Conservation (phyloP, 2,888 invertebrate genomes). For the Yponomeuta cagnagella region DNA sequence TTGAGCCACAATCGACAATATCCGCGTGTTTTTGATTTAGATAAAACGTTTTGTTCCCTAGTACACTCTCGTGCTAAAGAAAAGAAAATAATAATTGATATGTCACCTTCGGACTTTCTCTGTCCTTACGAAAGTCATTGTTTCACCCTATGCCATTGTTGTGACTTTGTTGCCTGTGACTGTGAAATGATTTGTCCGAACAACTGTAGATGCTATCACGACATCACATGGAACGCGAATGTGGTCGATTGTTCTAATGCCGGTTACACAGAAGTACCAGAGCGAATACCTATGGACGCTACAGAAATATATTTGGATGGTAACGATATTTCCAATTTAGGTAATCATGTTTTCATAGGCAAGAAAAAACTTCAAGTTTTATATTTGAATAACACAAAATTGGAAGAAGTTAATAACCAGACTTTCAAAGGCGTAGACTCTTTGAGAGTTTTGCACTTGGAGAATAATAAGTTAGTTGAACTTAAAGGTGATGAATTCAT, state of each 20-base stretch:
- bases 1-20: constrained; percentile 84
- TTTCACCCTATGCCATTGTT: constrained; percentile 91
- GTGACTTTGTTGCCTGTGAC: constrained; percentile 92
- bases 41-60: constrained; percentile 84
- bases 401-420: constrained; percentile 84
- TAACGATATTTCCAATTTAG: constrained; percentile 84
- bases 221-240: constrained; percentile 89
- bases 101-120: constrained; percentile 85
- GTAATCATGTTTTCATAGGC: constrained; percentile 90
- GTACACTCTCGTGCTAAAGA: constrained; percentile 81
- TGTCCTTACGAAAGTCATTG: constrained; percentile 89
- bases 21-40: constrained; percentile 87
- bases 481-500: constrained; percentile 87
- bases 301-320: constrained; percentile 92
- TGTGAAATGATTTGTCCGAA: constrained; percentile 93
- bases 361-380: constrained; percentile 86
- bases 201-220: constrained; percentile 90
- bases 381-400: constrained; percentile 85
- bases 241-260: constrained; percentile 88
- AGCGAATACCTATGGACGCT: constrained; percentile 91
- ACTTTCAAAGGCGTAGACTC: constrained; percentile 87
- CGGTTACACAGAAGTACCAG: constrained; percentile 82
- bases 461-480: constrained; percentile 83
- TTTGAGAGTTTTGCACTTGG: constrained; percentile 83
- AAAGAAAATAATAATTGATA: constrained; percentile 81